These are phyloP conservation scores for Luperina testacea DNA, from an alignment of 2,888 invertebrate genomes.

Conservation along the genomic window DNA sequence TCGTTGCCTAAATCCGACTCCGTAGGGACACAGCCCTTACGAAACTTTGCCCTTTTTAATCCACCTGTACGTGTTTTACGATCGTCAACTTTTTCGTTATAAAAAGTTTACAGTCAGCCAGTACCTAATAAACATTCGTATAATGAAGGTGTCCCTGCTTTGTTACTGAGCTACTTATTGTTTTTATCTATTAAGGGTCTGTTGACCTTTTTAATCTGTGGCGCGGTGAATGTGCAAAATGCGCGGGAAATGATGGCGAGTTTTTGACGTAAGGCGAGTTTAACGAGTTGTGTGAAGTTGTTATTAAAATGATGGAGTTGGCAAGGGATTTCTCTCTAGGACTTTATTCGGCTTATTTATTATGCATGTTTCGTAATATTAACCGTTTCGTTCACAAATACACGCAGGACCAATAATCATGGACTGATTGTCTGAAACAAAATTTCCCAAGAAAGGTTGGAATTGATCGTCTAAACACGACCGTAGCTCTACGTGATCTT, in stretches of 20 bases:
- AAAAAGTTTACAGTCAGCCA: conserved; percentile 78
- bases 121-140: conserved; percentile 77
- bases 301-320: conserved; percentile 1
- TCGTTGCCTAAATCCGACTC: conserved; percentile 67
- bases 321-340: neutral
- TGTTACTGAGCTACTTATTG: conserved; percentile 79
- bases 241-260: conserved; percentile 32
- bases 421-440: neutral
- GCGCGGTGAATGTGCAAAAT: conserved; percentile 33
- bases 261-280: conserved; percentile 42
- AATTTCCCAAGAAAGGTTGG: neutral
- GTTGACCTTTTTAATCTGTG: conserved; percentile 67
- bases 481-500: neutral
- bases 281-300: conserved; percentile 45
- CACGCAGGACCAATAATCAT: neutral
- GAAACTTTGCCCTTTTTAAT: conserved; percentile 82
- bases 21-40: conserved; percentile 60
- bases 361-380: neutral
- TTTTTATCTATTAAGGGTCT: conserved; percentile 79
- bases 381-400: neutral
- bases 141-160: conserved; percentile 69
- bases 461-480: neutral
- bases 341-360: neutral
- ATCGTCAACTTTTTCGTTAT: conserved; percentile 84
- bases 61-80: conserved; percentile 87